Evolutionary conservation across 2,888 invertebrate species (phyloP), one percentile per base, ranked within the genome.

Genomic region (Clusia tigrina): DNA sequence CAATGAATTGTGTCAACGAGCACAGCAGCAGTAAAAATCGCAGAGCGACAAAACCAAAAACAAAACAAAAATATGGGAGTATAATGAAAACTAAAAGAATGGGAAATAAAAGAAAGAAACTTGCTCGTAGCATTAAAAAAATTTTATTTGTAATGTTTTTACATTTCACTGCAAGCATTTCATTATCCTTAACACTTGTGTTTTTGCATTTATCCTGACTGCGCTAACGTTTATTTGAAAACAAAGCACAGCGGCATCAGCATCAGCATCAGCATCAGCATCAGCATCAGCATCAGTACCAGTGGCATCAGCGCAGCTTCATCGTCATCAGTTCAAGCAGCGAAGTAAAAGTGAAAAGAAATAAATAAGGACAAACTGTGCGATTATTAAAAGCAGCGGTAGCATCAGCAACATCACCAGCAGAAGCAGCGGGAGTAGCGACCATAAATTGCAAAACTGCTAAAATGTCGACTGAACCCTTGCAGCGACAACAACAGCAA

Each of bases 1-100:
- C 48, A 48, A 52, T 52, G 22, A 52, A 52, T 20, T 52, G 22
- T 52, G 52, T 52, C 52, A 52, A 52, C 52, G 52, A 42, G 42
- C 42, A 42, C 10, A 42, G 42, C 6, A 42, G 42, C 42, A 42
- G 42, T 42, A 17, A 15, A 42, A 42, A 32, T 48, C 48, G 48
- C 48, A 17, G 6, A n/a, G n/a, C 17, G n/a, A n/a, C 6, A 18
- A 48, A 48, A 48, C n/a, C 6, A n/a, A 48, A 48, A 48, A 48
- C 17, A 48, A 48, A 52, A 37, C 9, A 37, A 37, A 37, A n/a
- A n/a, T n/a, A n/a, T n/a, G n/a, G n/a, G n/a, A n/a, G n/a, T n/a
- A 37, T 37, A 37, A 15, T 37, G 15, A 37, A 15, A 10, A 37
- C 37, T 10, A 37, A 10, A 37, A 37, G 15, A 37, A 37, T 10